Evolutionary conservation across 1,140 invertebrate genomes (phyloP), one percentile per base, ranked within the genome.

Genomic region (Aphaenogaster ashmeadi): DNA sequence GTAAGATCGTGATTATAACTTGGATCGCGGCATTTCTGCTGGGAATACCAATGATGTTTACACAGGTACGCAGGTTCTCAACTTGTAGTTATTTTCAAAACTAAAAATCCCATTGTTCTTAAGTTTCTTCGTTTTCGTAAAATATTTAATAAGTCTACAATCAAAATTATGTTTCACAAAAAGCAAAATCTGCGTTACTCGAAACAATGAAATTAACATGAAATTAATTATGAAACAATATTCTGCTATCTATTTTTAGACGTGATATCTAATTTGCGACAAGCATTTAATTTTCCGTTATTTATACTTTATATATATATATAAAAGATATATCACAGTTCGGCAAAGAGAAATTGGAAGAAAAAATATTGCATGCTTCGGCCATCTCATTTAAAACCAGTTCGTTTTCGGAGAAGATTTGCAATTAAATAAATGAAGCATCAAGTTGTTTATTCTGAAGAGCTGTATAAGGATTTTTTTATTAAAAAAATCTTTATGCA

Each of bases 1-100:
- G 96, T 87, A 96, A 96, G 87, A 97, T 97, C 60, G 97, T 97
- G 71, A 90, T 96, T 44, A 91, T 96, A n/a, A 97, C 96, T 9
- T 98, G 97, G 97, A 87, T 96, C 0, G 87, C 96, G 3, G 96
- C 97, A 1, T 95, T 97, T 86, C 85, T 97, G 13, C 91, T 97
- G 2, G 97, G 96, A 9, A 93, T 96, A 47, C 97, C 97, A 27
- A 96, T 96, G 38, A 91, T 97, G 38, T 95, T 96, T 90, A 94
- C 96, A 2, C 97, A 97, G 96, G 97, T 97, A 93, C 0, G 47
- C 9, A 1, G n/a, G 18, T 38, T 69, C 13, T 38, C 7, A 66
- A 79, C 0, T 50, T 27, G 1, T 13, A 41, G 7, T 75, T 6
- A 36, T 69, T 80, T 41, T 8, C 6, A 13, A n/a, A 47, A n/a